A percentile compares a stretch with the other conserved stretches of the same genome.
These are phyloP conservation scores for Bruchidius siliquastri DNA, from an alignment of 2,888 invertebrate species.

Conservation along the genomic window DNA sequence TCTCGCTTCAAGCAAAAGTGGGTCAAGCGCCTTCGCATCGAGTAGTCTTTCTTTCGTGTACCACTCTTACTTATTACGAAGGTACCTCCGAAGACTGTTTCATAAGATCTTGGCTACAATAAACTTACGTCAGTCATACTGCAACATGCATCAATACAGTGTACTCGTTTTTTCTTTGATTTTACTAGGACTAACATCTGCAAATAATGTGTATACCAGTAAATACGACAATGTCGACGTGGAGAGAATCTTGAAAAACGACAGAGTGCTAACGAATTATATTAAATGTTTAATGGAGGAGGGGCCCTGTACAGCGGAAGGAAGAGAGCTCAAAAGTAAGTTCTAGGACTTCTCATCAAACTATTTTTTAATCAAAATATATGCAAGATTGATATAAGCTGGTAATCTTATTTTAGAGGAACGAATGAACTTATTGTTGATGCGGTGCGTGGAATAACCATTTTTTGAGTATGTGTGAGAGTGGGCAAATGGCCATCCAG, in stretches of 20 bases:
- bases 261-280: slow-evolving; percentile 56
- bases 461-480: too few species aligned
- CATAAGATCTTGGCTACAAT: background rate
- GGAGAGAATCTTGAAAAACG: slow-evolving; percentile 54
- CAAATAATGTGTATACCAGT: slow-evolving; percentile 39
- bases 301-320: slow-evolving; percentile 57
- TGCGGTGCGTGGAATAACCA: too few species aligned
- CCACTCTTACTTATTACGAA: background rate
- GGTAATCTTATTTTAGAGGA: too few species aligned
- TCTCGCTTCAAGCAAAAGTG: background rate
- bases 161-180: background rate
- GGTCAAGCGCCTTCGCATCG: background rate
- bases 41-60: background rate
- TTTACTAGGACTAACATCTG: slow-evolving; percentile 1
- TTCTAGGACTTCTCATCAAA: slow-evolving; percentile 13
- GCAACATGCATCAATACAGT: background rate
- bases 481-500: too few species aligned
- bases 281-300: slow-evolving; percentile 59
- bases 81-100: background rate
- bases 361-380: background rate
- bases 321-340: slow-evolving; percentile 59
- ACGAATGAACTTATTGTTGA: too few species aligned
- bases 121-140: background rate
- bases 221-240: slow-evolving; percentile 57
- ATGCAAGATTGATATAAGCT: too few species aligned